These are phyloP conservation scores for Brenthis ino DNA, from an alignment of 2,888 invertebrate genomes.

Conservation along the genomic window DNA sequence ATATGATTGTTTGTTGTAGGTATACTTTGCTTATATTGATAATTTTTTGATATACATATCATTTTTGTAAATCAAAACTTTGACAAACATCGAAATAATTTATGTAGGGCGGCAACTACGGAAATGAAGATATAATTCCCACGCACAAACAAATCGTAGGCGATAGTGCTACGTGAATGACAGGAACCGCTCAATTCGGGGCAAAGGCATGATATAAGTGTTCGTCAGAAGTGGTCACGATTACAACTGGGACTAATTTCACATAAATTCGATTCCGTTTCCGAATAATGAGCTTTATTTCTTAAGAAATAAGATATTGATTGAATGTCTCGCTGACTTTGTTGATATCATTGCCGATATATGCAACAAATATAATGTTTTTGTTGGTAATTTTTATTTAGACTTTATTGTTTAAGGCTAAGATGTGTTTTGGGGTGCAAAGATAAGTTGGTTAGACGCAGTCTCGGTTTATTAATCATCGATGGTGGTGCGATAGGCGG, in stretches of 20 bases:
- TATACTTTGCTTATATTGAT: too few relatives aligned
- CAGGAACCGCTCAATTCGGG: slow-evolving; percentile 79
- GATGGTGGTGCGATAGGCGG: slow-evolving; percentile 80
- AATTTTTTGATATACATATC: neutral
- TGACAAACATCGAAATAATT: neutral
- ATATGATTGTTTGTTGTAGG: too few relatives aligned
- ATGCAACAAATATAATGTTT: slow-evolving; percentile 48
- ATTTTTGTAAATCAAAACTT: slow-evolving; percentile 31
- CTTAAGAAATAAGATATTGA: slow-evolving; percentile 48
- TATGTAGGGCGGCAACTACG: slow-evolving; percentile 38
- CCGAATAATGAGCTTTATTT: slow-evolving; percentile 50
- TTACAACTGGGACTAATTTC: slow-evolving; percentile 60
- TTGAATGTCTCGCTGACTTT: slow-evolving; percentile 50
- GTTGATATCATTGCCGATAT: slow-evolving; percentile 61
- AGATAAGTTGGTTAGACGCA: slow-evolving; percentile 41
- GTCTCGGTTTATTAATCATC: slow-evolving; percentile 78
- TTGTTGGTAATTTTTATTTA: slow-evolving; percentile 36
- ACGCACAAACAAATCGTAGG: slow-evolving; percentile 69
- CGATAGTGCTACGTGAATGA: slow-evolving; percentile 68
- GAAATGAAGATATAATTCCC: slow-evolving; percentile 76
- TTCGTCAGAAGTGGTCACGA: slow-evolving; percentile 78
- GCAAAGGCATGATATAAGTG: slow-evolving; percentile 72
- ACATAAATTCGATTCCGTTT: slow-evolving; percentile 16
- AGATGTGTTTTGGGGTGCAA: slow-evolving; percentile 32
- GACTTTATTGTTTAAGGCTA: slow-evolving; percentile 24